A percentile compares a stretch with the other conserved stretches of the same genome.
Evolutionary conservation across 2,113 vertebrate genomes (phyloP).

Genomic region (Dipodomys stephensi): DNA sequence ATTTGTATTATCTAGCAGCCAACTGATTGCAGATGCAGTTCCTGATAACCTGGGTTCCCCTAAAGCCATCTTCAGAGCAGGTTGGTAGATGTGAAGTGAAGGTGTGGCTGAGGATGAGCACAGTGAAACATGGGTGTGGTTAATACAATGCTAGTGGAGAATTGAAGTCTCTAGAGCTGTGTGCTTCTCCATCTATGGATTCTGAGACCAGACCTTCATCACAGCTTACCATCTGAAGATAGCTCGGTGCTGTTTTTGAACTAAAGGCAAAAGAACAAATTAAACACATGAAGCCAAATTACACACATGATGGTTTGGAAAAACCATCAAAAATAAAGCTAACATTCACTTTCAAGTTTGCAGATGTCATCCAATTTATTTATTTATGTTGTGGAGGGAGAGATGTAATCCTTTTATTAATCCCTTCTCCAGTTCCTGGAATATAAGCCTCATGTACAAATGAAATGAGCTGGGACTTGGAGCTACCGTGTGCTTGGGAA

Average conservation of each 20-base stretch:
- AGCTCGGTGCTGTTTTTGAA: conserved; percentile 60
- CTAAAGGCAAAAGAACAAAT: neutral
- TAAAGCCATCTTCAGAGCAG: neutral
- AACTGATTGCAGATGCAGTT: neutral
- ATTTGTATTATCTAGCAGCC: neutral
- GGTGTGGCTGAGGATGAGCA: neutral
- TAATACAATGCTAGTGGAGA: neutral
- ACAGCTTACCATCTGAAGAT: neutral
- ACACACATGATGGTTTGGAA: conserved; percentile 40
- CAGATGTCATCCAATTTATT: conserved; percentile 42
- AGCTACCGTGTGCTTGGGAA: neutral
- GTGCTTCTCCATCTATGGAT: neutral
- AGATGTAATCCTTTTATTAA: conserved; percentile 20
- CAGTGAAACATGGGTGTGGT: neutral
- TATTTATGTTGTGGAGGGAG: neutral
- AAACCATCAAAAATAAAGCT: neutral
- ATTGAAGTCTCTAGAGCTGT: neutral
- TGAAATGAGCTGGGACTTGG: neutral
- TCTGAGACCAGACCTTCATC: neutral
- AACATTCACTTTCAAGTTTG: conserved; percentile 14
- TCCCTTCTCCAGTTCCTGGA: neutral
- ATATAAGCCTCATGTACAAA: neutral
- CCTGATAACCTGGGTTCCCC: neutral
- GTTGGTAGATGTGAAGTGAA: neutral
- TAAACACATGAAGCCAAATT: conserved; percentile 24